phyloP scores from a whole-genome alignment of 2,888 invertebrate genomes.

The Drosophila stalkeri region DNA sequence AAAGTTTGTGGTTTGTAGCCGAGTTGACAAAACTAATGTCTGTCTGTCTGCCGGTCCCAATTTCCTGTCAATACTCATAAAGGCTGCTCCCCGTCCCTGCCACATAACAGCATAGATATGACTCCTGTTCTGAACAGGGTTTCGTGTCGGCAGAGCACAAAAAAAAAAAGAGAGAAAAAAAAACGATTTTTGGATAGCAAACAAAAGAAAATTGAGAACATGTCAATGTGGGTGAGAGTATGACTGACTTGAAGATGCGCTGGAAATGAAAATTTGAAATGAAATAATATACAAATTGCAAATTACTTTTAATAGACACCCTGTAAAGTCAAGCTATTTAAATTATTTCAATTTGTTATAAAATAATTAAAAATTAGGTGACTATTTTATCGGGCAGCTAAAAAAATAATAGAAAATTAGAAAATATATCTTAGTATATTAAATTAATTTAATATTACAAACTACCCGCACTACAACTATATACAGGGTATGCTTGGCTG shows the following conservation, averaged over 20 bases:
- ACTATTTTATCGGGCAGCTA: too few relatives aligned
- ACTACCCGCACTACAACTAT: too few relatives aligned
- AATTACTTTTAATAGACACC: too few relatives aligned
- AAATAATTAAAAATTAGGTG: too few relatives aligned
- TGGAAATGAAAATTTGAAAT: too few relatives aligned
- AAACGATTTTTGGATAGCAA: slow-evolving; percentile 68
- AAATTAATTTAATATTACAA: too few relatives aligned
- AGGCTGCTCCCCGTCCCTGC: slow-evolving; percentile 20
- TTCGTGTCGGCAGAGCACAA: slow-evolving; percentile 60
- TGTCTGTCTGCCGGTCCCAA: slow-evolving; percentile 64
- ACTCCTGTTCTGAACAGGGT: slow-evolving; percentile 36
- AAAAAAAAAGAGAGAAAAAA: slow-evolving; percentile 38
- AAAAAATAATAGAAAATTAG: too few relatives aligned
- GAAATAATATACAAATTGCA: too few relatives aligned
- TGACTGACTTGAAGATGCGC: background rate
- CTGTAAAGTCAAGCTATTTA: too few relatives aligned
- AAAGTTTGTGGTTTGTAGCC: slow-evolving; percentile 61
- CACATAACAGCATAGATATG: slow-evolving; percentile 11
- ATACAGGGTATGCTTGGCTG: slow-evolving; percentile 19
- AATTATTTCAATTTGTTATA: too few relatives aligned
- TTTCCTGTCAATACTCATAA: slow-evolving; percentile 74
- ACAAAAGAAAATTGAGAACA: slow-evolving; percentile 43
- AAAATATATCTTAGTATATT: too few relatives aligned
- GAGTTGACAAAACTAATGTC: slow-evolving; percentile 36
- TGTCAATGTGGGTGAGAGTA: background rate